Evolutionary conservation across 2,888 invertebrate species (phyloP).

Genomic region (Orgyia antiqua): DNA sequence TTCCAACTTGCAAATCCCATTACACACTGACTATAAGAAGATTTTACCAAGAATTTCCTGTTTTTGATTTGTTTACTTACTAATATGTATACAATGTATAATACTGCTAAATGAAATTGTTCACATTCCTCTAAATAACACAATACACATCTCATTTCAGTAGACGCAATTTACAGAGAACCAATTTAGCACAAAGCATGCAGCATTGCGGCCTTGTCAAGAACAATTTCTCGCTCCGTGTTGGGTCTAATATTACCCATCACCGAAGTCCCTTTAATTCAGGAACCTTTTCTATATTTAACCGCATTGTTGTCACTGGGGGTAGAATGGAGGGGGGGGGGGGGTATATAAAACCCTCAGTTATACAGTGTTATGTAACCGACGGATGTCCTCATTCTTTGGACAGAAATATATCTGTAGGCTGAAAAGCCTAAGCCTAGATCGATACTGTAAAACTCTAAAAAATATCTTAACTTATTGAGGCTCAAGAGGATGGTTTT

Average conservation of each 20-base stretch:
- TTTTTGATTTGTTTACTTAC: too few relatives aligned
- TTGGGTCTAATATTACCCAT: slow-evolving; percentile 18
- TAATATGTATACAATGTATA: too few relatives aligned
- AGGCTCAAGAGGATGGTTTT: too few relatives aligned
- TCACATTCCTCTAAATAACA: too few relatives aligned
- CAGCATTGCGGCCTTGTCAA: slow-evolving; percentile 11
- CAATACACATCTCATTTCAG: too few relatives aligned
- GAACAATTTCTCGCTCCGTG: slow-evolving; percentile 15
- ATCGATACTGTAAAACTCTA: too few relatives aligned
- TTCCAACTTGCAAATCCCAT: too few relatives aligned
- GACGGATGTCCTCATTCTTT: slow-evolving; percentile 50
- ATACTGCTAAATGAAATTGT: too few relatives aligned
- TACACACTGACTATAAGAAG: too few relatives aligned
- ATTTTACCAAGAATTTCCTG: too few relatives aligned
- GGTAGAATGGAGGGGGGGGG: slow-evolving; percentile 18
- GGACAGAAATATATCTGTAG: slow-evolving; percentile 45
- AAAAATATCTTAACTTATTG: too few relatives aligned
- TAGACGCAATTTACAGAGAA: slow-evolving; percentile 1
- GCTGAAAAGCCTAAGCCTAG: slow-evolving; percentile 6
- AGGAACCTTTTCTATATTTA: slow-evolving; percentile 27
- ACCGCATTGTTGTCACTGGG: slow-evolving; percentile 24
- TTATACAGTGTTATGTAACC: slow-evolving; percentile 47
- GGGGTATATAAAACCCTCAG: slow-evolving; percentile 17
- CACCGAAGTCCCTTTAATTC: slow-evolving; percentile 19
- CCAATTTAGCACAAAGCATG: slow-evolving; percentile 12